Evolutionary conservation across 2,113 vertebrate genomes (phyloP).

Genomic region (Lamprologus speciosus): DNA sequence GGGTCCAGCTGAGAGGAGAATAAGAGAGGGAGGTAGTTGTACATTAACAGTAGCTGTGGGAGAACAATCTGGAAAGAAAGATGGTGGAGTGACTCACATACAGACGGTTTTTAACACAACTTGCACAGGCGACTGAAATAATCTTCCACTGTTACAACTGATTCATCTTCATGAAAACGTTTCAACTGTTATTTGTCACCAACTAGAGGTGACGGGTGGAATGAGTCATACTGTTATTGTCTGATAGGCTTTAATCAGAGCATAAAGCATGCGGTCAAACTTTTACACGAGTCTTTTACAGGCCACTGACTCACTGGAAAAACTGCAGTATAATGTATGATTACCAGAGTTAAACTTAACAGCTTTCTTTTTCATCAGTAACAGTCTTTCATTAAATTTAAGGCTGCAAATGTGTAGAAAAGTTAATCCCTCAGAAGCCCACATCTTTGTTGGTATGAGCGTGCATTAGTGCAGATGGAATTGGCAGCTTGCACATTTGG

Average conservation of each 20-base stretch:
- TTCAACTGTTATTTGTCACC: background rate
- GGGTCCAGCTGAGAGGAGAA: background rate
- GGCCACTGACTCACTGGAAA: background rate
- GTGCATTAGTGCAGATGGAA: background rate
- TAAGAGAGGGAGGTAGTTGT: background rate
- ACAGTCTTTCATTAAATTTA: background rate
- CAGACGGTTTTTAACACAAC: background rate
- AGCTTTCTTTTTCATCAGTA: too few relatives aligned
- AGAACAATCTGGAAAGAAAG: constrained; percentile 6
- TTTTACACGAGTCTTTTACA: background rate
- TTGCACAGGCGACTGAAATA: background rate
- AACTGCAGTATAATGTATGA: background rate
- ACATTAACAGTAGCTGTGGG: background rate
- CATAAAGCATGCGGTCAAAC: background rate
- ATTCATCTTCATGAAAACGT: background rate
- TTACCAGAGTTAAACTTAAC: background rate
- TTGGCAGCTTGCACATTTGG: background rate
- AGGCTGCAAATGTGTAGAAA: background rate
- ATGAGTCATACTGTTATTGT: background rate
- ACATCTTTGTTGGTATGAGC: background rate
- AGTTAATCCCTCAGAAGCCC: background rate
- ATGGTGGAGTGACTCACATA: background rate
- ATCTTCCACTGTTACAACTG: background rate
- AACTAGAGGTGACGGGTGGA: background rate
- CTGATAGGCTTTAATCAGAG: background rate